phyloP scores from a whole-genome alignment of 2,113 vertebrate species.

The Crotalus tigris region DNA sequence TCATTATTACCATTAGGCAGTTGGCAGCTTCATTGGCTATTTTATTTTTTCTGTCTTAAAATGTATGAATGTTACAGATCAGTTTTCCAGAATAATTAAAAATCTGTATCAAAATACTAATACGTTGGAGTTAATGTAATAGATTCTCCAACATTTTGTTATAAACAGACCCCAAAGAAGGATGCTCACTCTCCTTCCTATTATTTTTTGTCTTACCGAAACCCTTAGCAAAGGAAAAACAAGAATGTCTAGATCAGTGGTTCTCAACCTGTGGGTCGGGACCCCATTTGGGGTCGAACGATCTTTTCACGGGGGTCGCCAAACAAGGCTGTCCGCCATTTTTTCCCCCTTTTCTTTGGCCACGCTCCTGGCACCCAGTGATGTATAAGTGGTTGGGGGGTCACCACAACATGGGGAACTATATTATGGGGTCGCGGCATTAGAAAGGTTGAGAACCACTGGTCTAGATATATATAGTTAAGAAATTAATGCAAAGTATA shows the following conservation, averaged over 20 bases:
- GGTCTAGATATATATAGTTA: neutral
- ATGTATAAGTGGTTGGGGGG: no score
- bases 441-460: no score
- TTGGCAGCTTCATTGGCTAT: neutral
- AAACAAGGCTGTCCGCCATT: no score
- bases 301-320: no score
- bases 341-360: no score
- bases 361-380: no score
- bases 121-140: neutral
- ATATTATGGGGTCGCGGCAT: no score
- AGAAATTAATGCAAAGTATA: neutral
- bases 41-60: neutral
- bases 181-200: neutral
- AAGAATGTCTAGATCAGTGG: neutral
- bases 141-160: neutral
- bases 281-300: no score
- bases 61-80: neutral
- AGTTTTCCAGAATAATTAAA: neutral
- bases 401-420: no score
- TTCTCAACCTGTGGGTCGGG: no score
- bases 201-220: neutral
- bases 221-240: neutral
- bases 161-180: neutral
- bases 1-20: neutral
- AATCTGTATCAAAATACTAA: neutral